Conservation (phyloP, 2,888 invertebrate genomes). For the Chaetogeoica ovagalla region DNA sequence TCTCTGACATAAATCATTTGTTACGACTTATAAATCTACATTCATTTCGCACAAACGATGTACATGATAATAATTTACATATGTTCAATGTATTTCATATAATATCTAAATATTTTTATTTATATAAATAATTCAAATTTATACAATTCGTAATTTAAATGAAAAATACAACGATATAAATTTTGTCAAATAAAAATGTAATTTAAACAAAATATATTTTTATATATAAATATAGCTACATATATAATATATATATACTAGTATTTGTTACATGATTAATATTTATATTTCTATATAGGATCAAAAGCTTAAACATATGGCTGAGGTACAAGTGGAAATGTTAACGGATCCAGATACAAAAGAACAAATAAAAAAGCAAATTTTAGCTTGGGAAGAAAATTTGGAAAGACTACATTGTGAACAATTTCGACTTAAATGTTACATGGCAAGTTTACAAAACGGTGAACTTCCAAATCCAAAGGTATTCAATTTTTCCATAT, state of each 20-base stretch:
- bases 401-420: slow-evolving; percentile 94
- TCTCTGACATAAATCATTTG: too few species aligned
- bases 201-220: not conserved
- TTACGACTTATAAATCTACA: too few species aligned
- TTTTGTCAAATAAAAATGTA: too few species aligned
- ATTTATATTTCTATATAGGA: slow-evolving; percentile 68
- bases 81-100: too few species aligned
- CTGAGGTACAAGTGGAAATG: slow-evolving; percentile 96
- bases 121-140: not conserved
- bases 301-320: slow-evolving; percentile 96
- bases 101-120: not conserved
- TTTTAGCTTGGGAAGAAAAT: slow-evolving; percentile 95
- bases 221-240: not conserved
- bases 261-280: not conserved
- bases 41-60: too few species aligned
- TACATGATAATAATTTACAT: too few species aligned
- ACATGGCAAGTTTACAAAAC: slow-evolving; percentile 94
- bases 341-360: slow-evolving; percentile 89
- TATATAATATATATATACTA: too few species aligned
- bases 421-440: slow-evolving; percentile 92
- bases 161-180: too few species aligned
- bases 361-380: slow-evolving; percentile 89
- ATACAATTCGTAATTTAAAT: too few species aligned
- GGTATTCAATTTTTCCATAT: slow-evolving; percentile 64
- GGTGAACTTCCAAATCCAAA: slow-evolving; percentile 97